Evolutionary conservation across 2,113 vertebrate species (phyloP).

Genomic region (Neogobius melanostomus): DNA sequence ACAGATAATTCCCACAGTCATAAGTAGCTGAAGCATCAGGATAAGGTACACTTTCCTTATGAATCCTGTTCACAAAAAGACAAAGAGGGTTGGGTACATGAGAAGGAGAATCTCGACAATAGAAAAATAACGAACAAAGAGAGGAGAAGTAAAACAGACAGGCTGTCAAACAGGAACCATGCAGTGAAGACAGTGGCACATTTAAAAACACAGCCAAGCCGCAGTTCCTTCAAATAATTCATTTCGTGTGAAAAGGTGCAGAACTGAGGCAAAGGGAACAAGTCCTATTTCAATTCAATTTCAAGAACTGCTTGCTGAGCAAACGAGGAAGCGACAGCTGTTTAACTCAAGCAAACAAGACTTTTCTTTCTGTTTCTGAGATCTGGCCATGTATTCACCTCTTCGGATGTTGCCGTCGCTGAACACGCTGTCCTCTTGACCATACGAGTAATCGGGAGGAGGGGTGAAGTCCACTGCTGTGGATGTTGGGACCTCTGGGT

Average conservation of each 20-base stretch:
- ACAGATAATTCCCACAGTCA: conserved; percentile 77
- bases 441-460: conserved; percentile 50
- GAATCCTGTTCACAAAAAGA: conserved; percentile 73
- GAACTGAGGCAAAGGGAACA: conserved; percentile 25
- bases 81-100: not conserved
- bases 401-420: conserved; percentile 61
- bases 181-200: conserved; percentile 5
- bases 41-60: conserved; percentile 81
- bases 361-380: not conserved
- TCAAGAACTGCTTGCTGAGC: conserved; percentile 27
- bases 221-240: conserved; percentile 37
- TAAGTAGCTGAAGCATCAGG: conserved; percentile 77
- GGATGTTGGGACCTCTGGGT: conserved; percentile 10
- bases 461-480: not conserved
- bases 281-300: conserved; percentile 54
- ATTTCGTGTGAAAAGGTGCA: conserved; percentile 21
- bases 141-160: conserved; percentile 1
- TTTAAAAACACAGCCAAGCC: conserved; percentile 26
- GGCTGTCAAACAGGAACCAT: conserved; percentile 7
- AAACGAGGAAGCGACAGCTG: conserved; percentile 33
- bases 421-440: conserved; percentile 55
- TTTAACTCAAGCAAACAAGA: conserved; percentile 12
- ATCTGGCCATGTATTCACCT: conserved; percentile 55
- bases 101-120: not conserved
- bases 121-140: not conserved